These are phyloP conservation scores for Drosophila rufa DNA, from an alignment of 1,140 invertebrate species.

Conservation along the genomic window DNA sequence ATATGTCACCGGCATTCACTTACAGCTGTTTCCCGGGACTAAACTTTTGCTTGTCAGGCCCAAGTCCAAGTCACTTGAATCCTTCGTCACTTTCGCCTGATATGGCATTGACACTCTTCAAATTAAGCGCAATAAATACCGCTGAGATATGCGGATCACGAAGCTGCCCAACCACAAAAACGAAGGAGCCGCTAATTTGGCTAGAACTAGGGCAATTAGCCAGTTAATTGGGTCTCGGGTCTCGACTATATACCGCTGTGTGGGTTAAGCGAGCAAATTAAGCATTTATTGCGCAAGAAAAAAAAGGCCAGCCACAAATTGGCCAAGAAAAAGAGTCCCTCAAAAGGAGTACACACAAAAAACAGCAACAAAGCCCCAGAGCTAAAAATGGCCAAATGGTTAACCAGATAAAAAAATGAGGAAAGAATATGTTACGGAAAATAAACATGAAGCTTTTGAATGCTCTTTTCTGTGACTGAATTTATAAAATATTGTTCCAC, in stretches of 20 bases:
- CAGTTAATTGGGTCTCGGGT: constrained; percentile 41
- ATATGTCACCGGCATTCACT: constrained; percentile 23
- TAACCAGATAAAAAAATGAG: not conserved
- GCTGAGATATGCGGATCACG: constrained; percentile 37
- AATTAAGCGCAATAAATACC: constrained; percentile 42
- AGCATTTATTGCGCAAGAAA: constrained; percentile 56
- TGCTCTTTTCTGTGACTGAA: constrained; percentile 2
- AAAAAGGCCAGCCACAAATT: constrained; percentile 56
- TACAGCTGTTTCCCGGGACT: constrained; percentile 1
- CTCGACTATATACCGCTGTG: constrained; percentile 51
- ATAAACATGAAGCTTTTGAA: not conserved
- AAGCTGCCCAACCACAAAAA: not conserved
- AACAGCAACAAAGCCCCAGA: constrained; percentile 17
- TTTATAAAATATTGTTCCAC: not conserved
- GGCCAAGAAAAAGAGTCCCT: constrained; percentile 38
- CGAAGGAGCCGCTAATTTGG: constrained; percentile 37
- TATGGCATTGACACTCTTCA: constrained; percentile 36
- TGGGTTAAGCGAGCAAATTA: constrained; percentile 64
- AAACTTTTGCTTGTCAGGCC: constrained; percentile 10
- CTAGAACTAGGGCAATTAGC: constrained; percentile 64
- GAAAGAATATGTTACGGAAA: not conserved
- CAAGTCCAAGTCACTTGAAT: constrained; percentile 1
- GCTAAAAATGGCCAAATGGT: constrained; percentile 13
- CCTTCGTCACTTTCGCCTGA: constrained; percentile 32
- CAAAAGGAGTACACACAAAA: not conserved